Base-by-base conservation (phyloP, 2,113 vertebrate species). In the Halichoeres trimaculatus region DNA sequence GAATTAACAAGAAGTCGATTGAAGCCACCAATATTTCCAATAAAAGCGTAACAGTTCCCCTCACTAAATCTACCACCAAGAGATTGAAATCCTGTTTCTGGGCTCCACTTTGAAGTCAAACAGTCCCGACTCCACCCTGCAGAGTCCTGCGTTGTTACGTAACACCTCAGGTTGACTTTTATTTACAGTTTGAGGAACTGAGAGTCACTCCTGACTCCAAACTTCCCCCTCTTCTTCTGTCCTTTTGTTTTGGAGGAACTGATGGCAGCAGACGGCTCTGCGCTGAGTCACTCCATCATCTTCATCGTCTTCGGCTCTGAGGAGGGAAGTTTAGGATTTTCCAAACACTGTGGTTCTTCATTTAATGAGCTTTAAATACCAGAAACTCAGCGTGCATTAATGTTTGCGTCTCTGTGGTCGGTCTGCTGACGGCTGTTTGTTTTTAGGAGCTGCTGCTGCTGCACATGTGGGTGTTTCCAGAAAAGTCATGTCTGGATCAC, bases 231-330 rank as follows among this genome's bases (percentile, higher is more conserved):
- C 24, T 36, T 43, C 34, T 5, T 24, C 30, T 34, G 4, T 17
- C 8, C 0, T 41, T 43, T 47, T 64, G 41, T 61, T 56, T n/a
- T 58, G 61, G 70, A 78, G 45, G 76, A 85, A 77, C 26, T 78
- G 60, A 63, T 63, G 56, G 54, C 43, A 68, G 52, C 67, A 72
- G 71, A 70, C 62, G 1, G 11, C 34, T 66, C 62, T 10, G 11
- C 11, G 1, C 10, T 85, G 83, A 88, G 45, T 88, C 86, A 85
- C 47, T 35, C 12, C 14, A 35, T 5, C 48, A 43, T 68, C 30
- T 30, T 30, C 14, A 35, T 5, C 48, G 38, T 68, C 30, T 30
- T 30, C 30, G 30, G 48, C 26, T 51, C 53, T 2, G 20, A 65
- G n/a, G 47, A 68, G 63, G 72, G 81, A 82, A 79, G 51, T 74